Conservation (phyloP, 2,113 vertebrate genomes). For the Cryptomyrus ogoouensis region DNA sequence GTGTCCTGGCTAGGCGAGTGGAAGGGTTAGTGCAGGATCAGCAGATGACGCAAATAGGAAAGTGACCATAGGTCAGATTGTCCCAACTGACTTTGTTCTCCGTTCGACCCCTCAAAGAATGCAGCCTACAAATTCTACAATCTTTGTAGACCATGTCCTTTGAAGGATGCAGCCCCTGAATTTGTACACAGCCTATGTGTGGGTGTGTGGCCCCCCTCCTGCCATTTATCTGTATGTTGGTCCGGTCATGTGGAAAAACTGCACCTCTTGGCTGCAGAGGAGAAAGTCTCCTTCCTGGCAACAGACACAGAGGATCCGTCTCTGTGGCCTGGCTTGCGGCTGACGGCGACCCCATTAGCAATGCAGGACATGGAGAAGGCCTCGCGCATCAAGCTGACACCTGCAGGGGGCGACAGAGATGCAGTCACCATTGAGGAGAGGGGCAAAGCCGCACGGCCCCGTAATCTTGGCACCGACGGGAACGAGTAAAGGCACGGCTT, state of each 20-base stretch:
- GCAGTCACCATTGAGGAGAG: neutral
- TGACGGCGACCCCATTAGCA: constrained; percentile 77
- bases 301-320: constrained; percentile 66
- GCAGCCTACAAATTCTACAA: neutral
- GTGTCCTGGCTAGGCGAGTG: neutral
- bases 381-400: constrained; percentile 73
- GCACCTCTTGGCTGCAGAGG: constrained; percentile 92
- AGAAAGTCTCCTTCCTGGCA: constrained; percentile 83
- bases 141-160: neutral
- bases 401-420: constrained; percentile 48
- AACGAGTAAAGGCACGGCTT: neutral
- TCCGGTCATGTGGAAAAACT: constrained; percentile 4
- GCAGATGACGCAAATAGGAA: neutral
- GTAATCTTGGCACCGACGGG: neutral
- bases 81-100: neutral
- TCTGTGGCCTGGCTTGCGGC: constrained; percentile 57
- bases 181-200: neutral
- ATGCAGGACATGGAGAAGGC: constrained; percentile 86
- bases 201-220: neutral
- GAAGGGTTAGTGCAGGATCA: neutral
- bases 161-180: neutral
- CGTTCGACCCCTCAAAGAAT: neutral
- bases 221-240: constrained; percentile 1
- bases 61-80: neutral
- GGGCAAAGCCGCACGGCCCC: neutral